phyloP scores from a whole-genome alignment of 2,113 vertebrate species.

The Aegypius monachus region DNA sequence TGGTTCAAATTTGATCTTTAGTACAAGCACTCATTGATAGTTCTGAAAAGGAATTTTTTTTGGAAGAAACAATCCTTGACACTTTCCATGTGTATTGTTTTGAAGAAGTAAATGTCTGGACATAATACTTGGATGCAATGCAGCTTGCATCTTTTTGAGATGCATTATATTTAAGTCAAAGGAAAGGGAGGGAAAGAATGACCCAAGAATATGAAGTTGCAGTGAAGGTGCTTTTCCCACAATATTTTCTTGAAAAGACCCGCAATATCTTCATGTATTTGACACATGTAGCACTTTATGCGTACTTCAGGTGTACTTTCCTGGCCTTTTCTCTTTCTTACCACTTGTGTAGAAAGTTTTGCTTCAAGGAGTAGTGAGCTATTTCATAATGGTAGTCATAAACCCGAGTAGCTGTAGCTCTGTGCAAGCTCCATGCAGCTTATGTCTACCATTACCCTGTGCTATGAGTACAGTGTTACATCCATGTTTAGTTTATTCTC shows the following conservation, averaged over 20 bases:
- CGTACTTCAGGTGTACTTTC: not conserved
- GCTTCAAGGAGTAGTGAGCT: not conserved
- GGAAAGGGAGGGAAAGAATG: not conserved
- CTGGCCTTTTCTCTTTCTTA: not conserved
- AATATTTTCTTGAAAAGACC: not conserved
- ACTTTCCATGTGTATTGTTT: not conserved
- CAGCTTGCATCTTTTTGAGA: not conserved
- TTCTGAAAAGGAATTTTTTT: not conserved
- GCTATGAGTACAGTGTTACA: not conserved
- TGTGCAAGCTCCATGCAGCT: not conserved
- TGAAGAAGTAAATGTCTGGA: not conserved
- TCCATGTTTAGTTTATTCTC: not conserved
- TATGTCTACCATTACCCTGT: not conserved
- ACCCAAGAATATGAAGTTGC: not conserved
- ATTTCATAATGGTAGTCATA: not conserved
- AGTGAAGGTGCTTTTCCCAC: not conserved
- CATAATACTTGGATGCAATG: rapidly evolving
- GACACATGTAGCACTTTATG: not conserved
- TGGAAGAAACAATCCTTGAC: not conserved
- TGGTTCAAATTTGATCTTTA: not conserved
- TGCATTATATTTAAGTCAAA: not conserved
- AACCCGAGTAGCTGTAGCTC: not conserved
- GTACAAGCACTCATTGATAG: not conserved
- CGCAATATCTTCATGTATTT: not conserved
- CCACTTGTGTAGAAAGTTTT: not conserved